Base-by-base conservation (phyloP, 2,888 invertebrate genomes). In the Biston stratarius region DNA sequence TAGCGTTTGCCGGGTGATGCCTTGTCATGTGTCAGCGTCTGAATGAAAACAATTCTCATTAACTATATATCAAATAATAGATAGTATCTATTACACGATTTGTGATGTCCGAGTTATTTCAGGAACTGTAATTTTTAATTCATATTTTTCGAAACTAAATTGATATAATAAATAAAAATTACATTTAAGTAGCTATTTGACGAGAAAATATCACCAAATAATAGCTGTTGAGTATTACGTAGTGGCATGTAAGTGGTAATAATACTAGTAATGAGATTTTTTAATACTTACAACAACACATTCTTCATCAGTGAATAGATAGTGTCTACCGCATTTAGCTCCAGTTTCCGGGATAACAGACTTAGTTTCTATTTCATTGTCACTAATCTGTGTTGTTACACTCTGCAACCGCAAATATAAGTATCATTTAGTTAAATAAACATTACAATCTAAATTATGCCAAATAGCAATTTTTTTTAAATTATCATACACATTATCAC, bases 361-460 rank as follows among this genome's bases (percentile, higher is more conserved):
- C 62, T 87, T 85, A n/a, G 93, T 94, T 59, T 87, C 79, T 51
- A 94, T 64, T 76, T 91, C 92, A 75, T 89, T 94, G 57, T 95
- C 94, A 75, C 88, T 94, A 24, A 94, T 87, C 72, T 94, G 78
- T 42, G 85, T 94, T 48, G 96, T 95, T 11, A 89, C 82, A 83
- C 95, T 95, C 95, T 96, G 82, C 14, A 73, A 67, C 9, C 40
- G 38, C 6, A 38, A 61, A 49, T 34, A 34, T 11, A n/a, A 2
- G 47, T n/a, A 51, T 3, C 7, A 2, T 24, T 10, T 0, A 8
- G 24, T 15, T 24, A 48, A 0, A 5, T 44, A 48, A 48, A 5
- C 5, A 48, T 48, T 48, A 48, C 10, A 9, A 9, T 48, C 9
- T 24, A 10, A 48, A 24, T 9, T 56, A 24, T n/a, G 12, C n/a